A percentile compares a stretch with the other conserved stretches of the same genome.
Evolutionary conservation across 2,888 invertebrate species (phyloP).

Genomic region (Podabrus alpinus): DNA sequence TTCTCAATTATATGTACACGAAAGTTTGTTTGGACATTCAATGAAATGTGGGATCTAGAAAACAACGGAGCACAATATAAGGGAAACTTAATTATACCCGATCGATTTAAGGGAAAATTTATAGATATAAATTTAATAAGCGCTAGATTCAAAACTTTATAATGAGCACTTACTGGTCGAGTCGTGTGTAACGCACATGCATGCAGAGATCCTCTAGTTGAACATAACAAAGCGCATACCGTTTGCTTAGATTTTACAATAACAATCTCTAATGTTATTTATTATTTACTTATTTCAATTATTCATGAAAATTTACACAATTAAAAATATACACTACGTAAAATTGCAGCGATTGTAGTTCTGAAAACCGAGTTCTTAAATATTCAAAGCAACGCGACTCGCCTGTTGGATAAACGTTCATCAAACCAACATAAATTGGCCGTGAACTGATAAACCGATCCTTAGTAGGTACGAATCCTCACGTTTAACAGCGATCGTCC

Average conservation of each 20-base stretch:
- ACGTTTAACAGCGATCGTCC: too few relatives aligned
- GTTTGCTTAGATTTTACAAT: neutral
- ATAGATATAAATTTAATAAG: neutral
- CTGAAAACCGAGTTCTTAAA: too few relatives aligned
- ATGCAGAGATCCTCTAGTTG: neutral
- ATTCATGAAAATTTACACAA: neutral
- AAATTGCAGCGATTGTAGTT: too few relatives aligned
- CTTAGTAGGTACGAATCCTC: too few relatives aligned
- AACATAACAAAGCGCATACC: neutral
- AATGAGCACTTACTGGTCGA: neutral
- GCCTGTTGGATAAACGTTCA: neutral
- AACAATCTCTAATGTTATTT: neutral
- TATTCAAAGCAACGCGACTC: neutral
- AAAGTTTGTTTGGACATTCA: slow-evolving; percentile 11
- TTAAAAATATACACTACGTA: neutral
- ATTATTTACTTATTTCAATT: neutral
- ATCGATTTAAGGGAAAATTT: neutral
- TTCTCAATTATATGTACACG: slow-evolving; percentile 12
- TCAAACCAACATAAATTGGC: too few relatives aligned
- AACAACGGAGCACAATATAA: slow-evolving; percentile 4
- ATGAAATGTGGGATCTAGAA: slow-evolving; percentile 13
- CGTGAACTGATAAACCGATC: too few relatives aligned
- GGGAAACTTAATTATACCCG: slow-evolving; percentile 3
- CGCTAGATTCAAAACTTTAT: neutral
- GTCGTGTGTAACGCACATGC: neutral